Evolutionary conservation across 2,113 vertebrate species (phyloP).

Genomic region (Phalacrocorax brasilianus): DNA sequence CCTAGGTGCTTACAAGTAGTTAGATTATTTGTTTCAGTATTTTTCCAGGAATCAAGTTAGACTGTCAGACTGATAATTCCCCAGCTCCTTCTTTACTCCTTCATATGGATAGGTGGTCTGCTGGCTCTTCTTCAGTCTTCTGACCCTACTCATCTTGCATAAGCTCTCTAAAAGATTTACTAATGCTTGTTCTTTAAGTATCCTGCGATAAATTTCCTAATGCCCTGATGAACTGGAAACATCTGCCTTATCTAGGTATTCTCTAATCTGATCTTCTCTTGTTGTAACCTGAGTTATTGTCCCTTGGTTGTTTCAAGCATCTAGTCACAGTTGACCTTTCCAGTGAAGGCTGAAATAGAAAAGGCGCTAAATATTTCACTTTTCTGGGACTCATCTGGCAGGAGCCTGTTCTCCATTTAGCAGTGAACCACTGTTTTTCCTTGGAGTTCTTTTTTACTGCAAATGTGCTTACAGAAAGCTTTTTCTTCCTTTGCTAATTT

Average conservation of each 20-base stretch:
- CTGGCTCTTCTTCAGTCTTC: neutral
- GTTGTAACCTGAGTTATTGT: neutral
- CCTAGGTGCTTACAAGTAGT: neutral
- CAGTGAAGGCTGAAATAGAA: constrained; percentile 8
- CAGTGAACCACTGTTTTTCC: constrained; percentile 4
- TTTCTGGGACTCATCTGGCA: constrained; percentile 18
- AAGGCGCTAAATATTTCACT: constrained; percentile 9
- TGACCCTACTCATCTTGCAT: neutral
- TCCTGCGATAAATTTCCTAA: neutral
- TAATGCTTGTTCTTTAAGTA: neutral
- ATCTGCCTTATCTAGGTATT: neutral
- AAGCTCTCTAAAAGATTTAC: neutral
- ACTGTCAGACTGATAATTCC: neutral
- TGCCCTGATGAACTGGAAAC: neutral
- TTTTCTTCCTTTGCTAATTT: constrained; percentile 58
- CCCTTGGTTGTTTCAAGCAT: neutral
- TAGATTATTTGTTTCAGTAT: neutral
- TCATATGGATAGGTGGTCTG: neutral
- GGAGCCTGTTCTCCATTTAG: neutral
- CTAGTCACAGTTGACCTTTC: neutral
- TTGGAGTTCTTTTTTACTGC: constrained; percentile 23
- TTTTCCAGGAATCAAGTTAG: neutral
- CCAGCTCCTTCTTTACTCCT: neutral
- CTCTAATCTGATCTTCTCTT: neutral
- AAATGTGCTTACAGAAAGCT: constrained; percentile 53